Evolutionary conservation across 2,113 vertebrate genomes (phyloP).

Genomic region (Boulengeromyrus knoepffleri): DNA sequence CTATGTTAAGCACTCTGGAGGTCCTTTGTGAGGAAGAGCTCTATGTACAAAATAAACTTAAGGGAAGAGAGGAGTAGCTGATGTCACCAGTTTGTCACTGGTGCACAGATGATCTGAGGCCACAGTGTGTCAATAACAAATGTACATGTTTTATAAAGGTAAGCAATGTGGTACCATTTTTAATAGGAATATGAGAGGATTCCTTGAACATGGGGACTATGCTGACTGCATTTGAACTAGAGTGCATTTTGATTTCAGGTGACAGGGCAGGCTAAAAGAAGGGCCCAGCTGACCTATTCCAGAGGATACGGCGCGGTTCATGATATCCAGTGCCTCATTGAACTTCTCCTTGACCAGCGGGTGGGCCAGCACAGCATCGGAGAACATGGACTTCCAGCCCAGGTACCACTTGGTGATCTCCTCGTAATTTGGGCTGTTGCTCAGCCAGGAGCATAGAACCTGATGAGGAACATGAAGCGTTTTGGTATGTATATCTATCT

Average conservation of each 20-base stretch:
- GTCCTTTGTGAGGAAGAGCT: background rate
- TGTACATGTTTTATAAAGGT: background rate
- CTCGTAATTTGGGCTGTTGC: slow-evolving; percentile 93
- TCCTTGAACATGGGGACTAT: background rate
- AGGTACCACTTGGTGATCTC: slow-evolving; percentile 98
- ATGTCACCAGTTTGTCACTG: background rate
- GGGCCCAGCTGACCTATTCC: slow-evolving; percentile 72
- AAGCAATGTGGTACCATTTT: background rate
- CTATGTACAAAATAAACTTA: background rate
- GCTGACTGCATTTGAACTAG: background rate
- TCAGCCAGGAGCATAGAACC: slow-evolving; percentile 96
- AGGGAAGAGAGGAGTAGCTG: background rate
- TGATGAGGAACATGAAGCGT: slow-evolving; percentile 35
- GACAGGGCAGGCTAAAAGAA: background rate
- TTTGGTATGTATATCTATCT: background rate
- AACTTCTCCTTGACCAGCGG: slow-evolving; percentile 91
- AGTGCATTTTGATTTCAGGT: background rate
- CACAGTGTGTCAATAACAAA: background rate
- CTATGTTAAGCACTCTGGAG: background rate
- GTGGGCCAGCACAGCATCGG: slow-evolving; percentile 81
- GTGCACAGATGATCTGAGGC: background rate
- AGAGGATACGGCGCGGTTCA: slow-evolving; percentile 91
- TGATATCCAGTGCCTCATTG: slow-evolving; percentile 91
- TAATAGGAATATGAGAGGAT: background rate
- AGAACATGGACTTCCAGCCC: slow-evolving; percentile 96